These are phyloP conservation scores for Apostichopus leukothele DNA, from an alignment of 53 echinoderm and acorn worm species.

Conservation along the genomic window DNA sequence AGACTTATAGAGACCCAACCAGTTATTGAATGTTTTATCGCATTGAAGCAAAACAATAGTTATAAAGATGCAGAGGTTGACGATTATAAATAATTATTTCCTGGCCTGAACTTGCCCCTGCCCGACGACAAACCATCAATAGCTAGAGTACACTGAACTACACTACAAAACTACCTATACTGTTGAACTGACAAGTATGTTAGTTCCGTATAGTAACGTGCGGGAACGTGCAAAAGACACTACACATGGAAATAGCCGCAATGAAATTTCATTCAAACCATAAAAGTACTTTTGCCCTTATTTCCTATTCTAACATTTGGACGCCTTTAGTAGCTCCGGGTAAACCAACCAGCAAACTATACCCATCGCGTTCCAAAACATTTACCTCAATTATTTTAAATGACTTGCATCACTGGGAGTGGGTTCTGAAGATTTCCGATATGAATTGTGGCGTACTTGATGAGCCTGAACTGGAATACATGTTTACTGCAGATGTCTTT, in stretches of 20 bases:
- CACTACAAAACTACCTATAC: neutral
- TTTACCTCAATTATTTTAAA: slow-evolving; percentile 28
- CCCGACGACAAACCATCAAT: no score
- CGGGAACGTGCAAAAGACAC: neutral
- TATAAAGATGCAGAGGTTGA: no score
- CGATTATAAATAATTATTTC: no score
- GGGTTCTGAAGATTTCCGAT: no score
- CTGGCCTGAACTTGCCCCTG: no score
- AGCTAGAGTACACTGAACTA: neutral
- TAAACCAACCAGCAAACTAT: neutral
- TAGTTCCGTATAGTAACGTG: neutral
- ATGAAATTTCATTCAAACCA: neutral
- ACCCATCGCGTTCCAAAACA: slow-evolving; percentile 4
- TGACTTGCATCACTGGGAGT: neutral
- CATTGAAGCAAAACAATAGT: no score
- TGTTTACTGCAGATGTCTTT: no score
- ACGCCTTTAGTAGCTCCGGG: neutral
- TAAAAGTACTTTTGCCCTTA: neutral
- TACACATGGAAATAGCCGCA: neutral
- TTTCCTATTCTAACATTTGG: neutral
- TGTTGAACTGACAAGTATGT: neutral
- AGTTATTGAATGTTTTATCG: no score
- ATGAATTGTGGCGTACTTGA: no score
- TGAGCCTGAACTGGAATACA: no score
- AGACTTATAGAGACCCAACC: no score